phyloP scores from a whole-genome alignment of 2,888 invertebrate species.

The Helleia helle region DNA sequence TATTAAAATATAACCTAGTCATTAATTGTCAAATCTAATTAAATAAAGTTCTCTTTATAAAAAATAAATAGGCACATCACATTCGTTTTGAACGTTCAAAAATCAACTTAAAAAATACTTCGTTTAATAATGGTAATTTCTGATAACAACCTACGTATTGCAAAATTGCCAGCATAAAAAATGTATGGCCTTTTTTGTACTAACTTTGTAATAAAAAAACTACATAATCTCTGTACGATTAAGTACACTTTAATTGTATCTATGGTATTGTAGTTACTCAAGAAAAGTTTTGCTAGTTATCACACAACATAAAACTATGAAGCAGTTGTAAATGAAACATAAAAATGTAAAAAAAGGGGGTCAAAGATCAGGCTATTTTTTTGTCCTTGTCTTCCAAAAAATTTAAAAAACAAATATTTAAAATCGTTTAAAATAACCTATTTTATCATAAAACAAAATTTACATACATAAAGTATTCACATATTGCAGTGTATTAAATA shows the following conservation, averaged over 20 bases:
- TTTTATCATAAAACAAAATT: too few relatives aligned
- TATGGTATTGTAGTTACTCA: neutral
- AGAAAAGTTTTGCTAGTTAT: neutral
- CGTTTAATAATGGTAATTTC: slow-evolving; percentile 42
- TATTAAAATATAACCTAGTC: slow-evolving; percentile 12
- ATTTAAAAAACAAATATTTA: neutral
- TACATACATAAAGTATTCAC: too few relatives aligned
- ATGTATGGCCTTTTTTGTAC: slow-evolving; percentile 64
- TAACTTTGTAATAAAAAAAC: slow-evolving; percentile 27
- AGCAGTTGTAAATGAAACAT: neutral
- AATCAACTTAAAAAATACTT: slow-evolving; percentile 45
- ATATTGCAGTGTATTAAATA: slow-evolving; percentile 1
- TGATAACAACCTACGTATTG: slow-evolving; percentile 56
- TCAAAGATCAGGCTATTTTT: neutral
- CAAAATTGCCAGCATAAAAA: slow-evolving; percentile 35
- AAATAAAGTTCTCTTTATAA: slow-evolving; percentile 52
- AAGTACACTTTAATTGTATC: slow-evolving; percentile 16
- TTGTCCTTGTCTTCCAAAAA: too few relatives aligned
- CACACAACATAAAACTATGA: neutral
- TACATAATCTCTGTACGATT: slow-evolving; percentile 7
- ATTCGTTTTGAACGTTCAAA: slow-evolving; percentile 55
- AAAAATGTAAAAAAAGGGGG: neutral
- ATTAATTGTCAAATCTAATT: slow-evolving; percentile 34
- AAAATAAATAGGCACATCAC: slow-evolving; percentile 69
- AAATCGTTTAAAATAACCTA: neutral